These are phyloP conservation scores for Meandrina meandrites DNA, from an alignment of 92 coral and sea anemone species.

Conservation along the genomic window DNA sequence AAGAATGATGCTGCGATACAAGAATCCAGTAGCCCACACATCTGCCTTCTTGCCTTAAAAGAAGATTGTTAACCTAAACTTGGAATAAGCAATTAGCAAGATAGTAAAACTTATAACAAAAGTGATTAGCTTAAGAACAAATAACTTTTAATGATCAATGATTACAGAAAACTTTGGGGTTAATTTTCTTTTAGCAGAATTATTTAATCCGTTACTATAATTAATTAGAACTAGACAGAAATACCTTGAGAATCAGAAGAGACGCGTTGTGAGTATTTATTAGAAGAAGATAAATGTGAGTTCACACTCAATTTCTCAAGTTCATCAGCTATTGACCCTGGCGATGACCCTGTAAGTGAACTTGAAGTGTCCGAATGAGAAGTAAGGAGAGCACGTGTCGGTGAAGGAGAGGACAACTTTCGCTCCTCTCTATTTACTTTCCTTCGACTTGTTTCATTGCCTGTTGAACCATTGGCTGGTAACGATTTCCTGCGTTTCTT, in stretches of 20 bases:
- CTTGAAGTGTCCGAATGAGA: slow-evolving; percentile 84
- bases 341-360: slow-evolving; percentile 85
- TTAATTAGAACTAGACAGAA: slow-evolving; percentile 38
- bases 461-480: slow-evolving; percentile 64
- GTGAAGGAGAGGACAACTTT: slow-evolving; percentile 81
- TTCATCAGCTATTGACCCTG: slow-evolving; percentile 84
- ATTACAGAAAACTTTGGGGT: not conserved
- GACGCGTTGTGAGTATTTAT: slow-evolving; percentile 53
- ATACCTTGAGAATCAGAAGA: slow-evolving; percentile 65
- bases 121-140: not conserved
- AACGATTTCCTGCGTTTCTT: slow-evolving; percentile 95
- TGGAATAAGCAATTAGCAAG: not conserved
- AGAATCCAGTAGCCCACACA: slow-evolving; percentile 92
- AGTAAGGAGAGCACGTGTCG: slow-evolving; percentile 62
- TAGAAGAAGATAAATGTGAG: slow-evolving; percentile 59
- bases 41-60: slow-evolving; percentile 47
- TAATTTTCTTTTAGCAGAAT: not conserved
- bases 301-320: slow-evolving; percentile 80
- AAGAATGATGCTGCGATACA: slow-evolving; percentile 52
- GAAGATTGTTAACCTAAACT: slow-evolving; percentile 16
- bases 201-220: not conserved
- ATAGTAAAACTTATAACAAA: not conserved
- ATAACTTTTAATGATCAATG: not conserved
- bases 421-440: slow-evolving; percentile 65
- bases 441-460: slow-evolving; percentile 56